These are phyloP conservation scores for Silurus asotus DNA, from an alignment of 2,113 vertebrate species.

Conservation along the genomic window DNA sequence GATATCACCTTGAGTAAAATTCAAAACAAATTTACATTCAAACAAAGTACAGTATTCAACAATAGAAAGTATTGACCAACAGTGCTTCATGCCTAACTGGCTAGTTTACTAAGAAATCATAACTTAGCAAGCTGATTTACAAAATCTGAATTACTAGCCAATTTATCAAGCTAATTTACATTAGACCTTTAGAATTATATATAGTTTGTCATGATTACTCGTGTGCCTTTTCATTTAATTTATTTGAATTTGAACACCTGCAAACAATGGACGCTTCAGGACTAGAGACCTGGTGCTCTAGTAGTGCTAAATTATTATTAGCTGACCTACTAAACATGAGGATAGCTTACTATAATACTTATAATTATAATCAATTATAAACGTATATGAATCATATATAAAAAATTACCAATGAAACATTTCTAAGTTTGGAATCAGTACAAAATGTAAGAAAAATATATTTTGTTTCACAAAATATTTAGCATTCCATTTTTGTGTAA, in stretches of 20 bases:
- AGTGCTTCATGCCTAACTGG: background rate
- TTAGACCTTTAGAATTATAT: too few species aligned
- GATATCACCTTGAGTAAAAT: background rate
- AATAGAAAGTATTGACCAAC: background rate
- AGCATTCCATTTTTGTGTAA: background rate
- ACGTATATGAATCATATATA: too few species aligned
- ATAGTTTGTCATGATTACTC: too few species aligned
- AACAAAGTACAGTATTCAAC: background rate
- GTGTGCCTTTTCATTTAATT: too few species aligned
- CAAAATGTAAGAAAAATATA: background rate
- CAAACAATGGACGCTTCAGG: too few species aligned
- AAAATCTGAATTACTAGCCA: background rate
- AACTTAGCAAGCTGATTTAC: background rate
- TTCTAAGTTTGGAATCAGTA: background rate
- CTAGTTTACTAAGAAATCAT: background rate
- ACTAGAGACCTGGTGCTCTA: too few species aligned
- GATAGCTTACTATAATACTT: background rate
- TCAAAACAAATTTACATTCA: background rate
- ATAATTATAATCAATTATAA: too few species aligned
- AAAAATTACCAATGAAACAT: background rate
- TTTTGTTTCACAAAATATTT: background rate
- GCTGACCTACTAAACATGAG: background rate
- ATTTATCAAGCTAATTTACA: background rate
- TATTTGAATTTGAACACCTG: too few species aligned
- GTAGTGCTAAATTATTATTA: background rate